phyloP scores from a whole-genome alignment of 1,140 invertebrate genomes.

The Drosophila jambulina region DNA sequence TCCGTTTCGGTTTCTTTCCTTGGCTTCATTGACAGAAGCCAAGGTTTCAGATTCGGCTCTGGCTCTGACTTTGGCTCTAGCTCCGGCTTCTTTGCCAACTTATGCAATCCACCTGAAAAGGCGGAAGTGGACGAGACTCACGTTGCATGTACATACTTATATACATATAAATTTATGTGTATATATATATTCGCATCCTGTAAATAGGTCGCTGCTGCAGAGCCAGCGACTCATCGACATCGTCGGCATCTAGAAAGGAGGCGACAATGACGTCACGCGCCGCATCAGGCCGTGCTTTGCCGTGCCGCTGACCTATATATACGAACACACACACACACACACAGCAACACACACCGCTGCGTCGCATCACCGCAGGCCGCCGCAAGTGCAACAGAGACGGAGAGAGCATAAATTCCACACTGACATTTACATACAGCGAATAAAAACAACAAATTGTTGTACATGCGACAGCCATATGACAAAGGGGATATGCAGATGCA shows the following conservation, averaged over 20 bases:
- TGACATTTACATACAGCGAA: conserved; percentile 39
- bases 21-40: conserved; percentile 10
- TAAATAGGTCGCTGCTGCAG: conserved; percentile 72
- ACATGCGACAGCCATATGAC: conserved; percentile 2
- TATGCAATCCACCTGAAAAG: conserved; percentile 54
- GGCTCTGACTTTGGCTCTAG: not conserved
- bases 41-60: conserved; percentile 1
- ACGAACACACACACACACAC: conserved; percentile 2
- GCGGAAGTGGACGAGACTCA: conserved; percentile 61
- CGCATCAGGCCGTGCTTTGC: conserved; percentile 59
- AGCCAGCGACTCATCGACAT: conserved; percentile 40
- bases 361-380: conserved; percentile 5
- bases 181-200: conserved; percentile 26
- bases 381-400: conserved; percentile 18
- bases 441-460: conserved; percentile 12
- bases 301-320: conserved; percentile 80
- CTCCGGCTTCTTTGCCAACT: conserved; percentile 27
- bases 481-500: not conserved
- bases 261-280: conserved; percentile 74
- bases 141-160: not conserved
- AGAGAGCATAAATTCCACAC: conserved; percentile 27
- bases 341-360: not conserved
- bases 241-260: conserved; percentile 52
- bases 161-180: not conserved
- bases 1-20: not conserved